Conservation (phyloP, 2,113 vertebrate species). For the Rattus rattus region DNA sequence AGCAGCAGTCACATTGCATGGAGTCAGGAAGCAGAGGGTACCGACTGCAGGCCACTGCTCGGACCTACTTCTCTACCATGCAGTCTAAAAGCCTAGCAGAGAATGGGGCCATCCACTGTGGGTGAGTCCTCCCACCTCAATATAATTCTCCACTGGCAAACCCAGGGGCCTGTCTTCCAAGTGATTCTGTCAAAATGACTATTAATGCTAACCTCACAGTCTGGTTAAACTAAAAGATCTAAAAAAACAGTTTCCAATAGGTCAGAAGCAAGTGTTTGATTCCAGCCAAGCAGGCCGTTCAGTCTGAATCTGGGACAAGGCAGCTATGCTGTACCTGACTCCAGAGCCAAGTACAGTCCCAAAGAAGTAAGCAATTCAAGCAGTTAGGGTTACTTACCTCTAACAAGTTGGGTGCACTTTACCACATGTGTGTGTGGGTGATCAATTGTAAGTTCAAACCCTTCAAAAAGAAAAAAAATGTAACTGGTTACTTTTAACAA, state of each 20-base stretch:
- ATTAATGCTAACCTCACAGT: neutral
- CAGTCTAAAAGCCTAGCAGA: neutral
- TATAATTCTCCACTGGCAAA: neutral
- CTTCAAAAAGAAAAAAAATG: conserved; percentile 85
- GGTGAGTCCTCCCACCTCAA: neutral
- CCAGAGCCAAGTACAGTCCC: conserved; percentile 8
- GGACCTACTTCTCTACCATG: too few species aligned
- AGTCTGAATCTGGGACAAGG: conserved; percentile 44
- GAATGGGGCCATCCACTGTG: neutral
- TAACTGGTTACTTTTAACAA: conserved; percentile 56
- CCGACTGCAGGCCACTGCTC: neutral
- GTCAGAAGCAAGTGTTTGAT: conserved; percentile 3
- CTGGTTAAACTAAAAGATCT: conserved; percentile 23
- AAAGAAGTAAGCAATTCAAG: conserved; percentile 52
- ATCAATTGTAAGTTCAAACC: conserved; percentile 98
- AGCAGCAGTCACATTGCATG: neutral
- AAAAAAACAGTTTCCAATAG: conserved; percentile 41
- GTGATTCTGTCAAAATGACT: neutral
- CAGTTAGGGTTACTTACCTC: conserved; percentile 91
- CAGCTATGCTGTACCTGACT: neutral
- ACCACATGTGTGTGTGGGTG: conserved; percentile 99
- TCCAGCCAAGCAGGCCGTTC: conserved; percentile 26
- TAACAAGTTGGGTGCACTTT: conserved; percentile 97
- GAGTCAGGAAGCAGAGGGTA: neutral
- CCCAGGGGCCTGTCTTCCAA: neutral